Percentiles rank a stretch among this genome's conserved stretches.
Evolutionary conservation across 2,888 invertebrate genomes (phyloP).

Genomic region (Amblyjoppa proteus): DNA sequence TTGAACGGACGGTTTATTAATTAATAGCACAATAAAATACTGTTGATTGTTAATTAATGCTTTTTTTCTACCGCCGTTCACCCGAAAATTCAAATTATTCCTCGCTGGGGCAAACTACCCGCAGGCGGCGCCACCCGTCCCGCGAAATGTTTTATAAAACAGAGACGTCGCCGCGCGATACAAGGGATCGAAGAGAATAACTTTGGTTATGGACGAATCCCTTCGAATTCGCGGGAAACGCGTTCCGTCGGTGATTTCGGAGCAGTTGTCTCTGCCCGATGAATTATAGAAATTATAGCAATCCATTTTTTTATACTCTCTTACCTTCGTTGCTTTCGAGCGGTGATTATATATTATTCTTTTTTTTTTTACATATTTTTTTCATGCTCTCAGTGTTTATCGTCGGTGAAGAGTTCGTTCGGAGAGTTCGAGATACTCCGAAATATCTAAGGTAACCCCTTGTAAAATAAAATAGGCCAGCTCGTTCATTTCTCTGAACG

Average conservation of each 20-base stretch:
- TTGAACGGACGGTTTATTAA: background rate
- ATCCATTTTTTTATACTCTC: slow-evolving; percentile 23
- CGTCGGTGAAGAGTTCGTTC: slow-evolving; percentile 33
- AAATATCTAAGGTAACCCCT: slow-evolving; percentile 66
- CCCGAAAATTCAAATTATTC: slow-evolving; percentile 15
- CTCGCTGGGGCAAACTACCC: background rate
- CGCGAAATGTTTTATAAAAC: background rate
- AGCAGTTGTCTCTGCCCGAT: background rate
- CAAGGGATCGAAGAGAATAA: slow-evolving; percentile 19
- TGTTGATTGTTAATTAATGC: background rate
- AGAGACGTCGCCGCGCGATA: background rate
- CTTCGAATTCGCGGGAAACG: slow-evolving; percentile 82
- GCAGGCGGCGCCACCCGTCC: slow-evolving; percentile 11
- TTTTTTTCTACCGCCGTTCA: background rate
- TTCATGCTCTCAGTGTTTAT: slow-evolving; percentile 4
- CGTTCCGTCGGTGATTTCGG: slow-evolving; percentile 69
- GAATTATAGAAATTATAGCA: slow-evolving; percentile 2
- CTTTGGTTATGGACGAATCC: slow-evolving; percentile 62
- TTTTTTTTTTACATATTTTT: background rate
- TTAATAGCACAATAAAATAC: background rate
- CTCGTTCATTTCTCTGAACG: slow-evolving; percentile 47
- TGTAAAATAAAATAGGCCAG: slow-evolving; percentile 69
- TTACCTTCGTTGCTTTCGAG: background rate
- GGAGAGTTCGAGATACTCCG: slow-evolving; percentile 36
- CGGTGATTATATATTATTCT: background rate